Base-by-base conservation (phyloP, 1,140 invertebrate genomes). In the Pachypsylla venusta region DNA sequence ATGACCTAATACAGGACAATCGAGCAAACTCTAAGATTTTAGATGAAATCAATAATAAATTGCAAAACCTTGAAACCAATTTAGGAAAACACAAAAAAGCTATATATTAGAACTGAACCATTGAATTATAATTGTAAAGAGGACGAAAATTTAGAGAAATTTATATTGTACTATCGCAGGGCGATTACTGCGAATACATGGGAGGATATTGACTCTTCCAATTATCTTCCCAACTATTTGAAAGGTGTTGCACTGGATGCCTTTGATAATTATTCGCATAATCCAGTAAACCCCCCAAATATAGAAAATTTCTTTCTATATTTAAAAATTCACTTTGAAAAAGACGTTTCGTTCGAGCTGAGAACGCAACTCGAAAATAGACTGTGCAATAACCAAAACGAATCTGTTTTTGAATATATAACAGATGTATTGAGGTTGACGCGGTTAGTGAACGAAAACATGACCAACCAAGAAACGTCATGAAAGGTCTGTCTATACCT, bases 401-500 rank as follows among this genome's bases (percentile, higher is more conserved):
- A 48, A 48, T 19, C 42, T 7, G 42, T 48, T 19, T 48, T 48
- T n/a, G 42, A 48, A 19, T 48, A 48, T 22, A 48, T 48, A 48
- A 48, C 42, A 5, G 42, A 48, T n/a, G 42, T 48, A 10, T 19
- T 48, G n/a, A 48, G 42, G n/a, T 19, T 48, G 42, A 22, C 22
- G 16, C 16, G 42, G 16, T 22, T 48, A 4, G 42, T n/a, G 5
- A 22, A 48, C n/a, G 3, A 7, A 5, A 48, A 48, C 4, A 48
- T 48, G 42, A 19, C 42, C 5, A 22, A 48, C 16, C 5, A n/a
- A 4, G 42, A 48, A 5, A 48, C 22, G n/a, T n/a, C n/a, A 48
- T 48, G 16, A 48, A 48, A 48, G 42, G 42, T 5, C 22, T 48
- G 5, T 5, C 42, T n/a, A n/a, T n/a, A n/a, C n/a, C n/a, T n/a